Evolutionary conservation across 2,888 invertebrate species (phyloP).

Genomic region (Polylopha cassiicola): DNA sequence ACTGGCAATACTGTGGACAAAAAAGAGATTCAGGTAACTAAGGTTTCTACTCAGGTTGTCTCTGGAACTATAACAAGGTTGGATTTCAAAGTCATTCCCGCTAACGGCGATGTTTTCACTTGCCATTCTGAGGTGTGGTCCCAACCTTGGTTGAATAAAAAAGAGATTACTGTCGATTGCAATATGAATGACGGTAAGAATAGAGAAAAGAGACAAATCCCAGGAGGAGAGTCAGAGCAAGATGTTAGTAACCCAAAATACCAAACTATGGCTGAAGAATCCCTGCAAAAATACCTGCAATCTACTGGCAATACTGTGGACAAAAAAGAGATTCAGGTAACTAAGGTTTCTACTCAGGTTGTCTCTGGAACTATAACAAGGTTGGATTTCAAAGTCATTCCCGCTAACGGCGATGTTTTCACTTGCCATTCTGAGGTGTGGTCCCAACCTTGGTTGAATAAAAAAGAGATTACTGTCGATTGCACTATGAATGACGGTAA

Average conservation of each 20-base stretch:
- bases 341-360: too few relatives aligned
- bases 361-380: too few relatives aligned
- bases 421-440: too few relatives aligned
- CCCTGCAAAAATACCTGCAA: too few relatives aligned
- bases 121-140: constrained; percentile 52
- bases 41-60: constrained; percentile 61
- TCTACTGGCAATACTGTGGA: too few relatives aligned
- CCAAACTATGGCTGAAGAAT: constrained; percentile 36
- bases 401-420: too few relatives aligned
- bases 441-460: too few relatives aligned
- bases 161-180: constrained; percentile 17
- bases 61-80: constrained; percentile 70
- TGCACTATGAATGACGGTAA: too few relatives aligned
- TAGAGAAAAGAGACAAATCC: constrained; percentile 8
- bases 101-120: constrained; percentile 32
- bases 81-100: constrained; percentile 68
- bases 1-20: constrained; percentile 30
- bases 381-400: too few relatives aligned
- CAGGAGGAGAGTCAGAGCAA: constrained; percentile 25
- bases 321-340: too few relatives aligned
- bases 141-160: constrained; percentile 57
- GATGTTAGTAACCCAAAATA: constrained; percentile 24
- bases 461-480: too few relatives aligned
- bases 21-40: constrained; percentile 43
- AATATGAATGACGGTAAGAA: not conserved